Conservation (phyloP, 64 coral and sea anemone genomes). For the Pachyseris speciosa region DNA sequence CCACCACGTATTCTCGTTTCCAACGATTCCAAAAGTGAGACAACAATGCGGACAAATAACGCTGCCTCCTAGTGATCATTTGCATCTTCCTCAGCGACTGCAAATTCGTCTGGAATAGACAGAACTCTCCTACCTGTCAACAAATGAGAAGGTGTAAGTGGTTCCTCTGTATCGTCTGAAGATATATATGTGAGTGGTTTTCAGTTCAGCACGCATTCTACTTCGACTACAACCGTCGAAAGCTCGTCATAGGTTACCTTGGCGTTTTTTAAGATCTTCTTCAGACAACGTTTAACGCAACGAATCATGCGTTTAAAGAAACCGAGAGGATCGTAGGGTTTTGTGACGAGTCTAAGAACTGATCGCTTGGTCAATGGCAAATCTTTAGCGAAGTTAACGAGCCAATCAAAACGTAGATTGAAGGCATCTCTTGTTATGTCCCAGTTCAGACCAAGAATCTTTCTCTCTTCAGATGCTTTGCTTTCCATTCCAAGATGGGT, state of each 20-base stretch:
- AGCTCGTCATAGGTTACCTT: slow-evolving; percentile 13
- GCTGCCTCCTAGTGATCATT: neutral
- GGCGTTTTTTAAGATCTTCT: slow-evolving; percentile 5
- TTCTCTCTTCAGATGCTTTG: too few relatives aligned
- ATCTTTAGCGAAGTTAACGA: too few relatives aligned
- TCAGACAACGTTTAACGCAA: neutral
- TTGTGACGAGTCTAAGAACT: too few relatives aligned
- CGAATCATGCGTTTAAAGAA: slow-evolving; percentile 23
- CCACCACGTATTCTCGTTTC: neutral
- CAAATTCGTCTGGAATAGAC: neutral
- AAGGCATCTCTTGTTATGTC: too few relatives aligned
- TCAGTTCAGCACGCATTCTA: neutral
- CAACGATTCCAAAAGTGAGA: neutral
- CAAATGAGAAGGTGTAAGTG: slow-evolving; percentile 23
- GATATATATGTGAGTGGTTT: neutral
- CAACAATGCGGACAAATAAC: neutral
- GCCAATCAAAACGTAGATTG: too few relatives aligned
- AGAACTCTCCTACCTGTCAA: neutral
- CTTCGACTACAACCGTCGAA: neutral
- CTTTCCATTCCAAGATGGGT: too few relatives aligned
- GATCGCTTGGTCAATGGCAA: too few relatives aligned
- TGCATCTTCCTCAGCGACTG: neutral
- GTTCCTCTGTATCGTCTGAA: neutral
- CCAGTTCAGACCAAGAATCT: too few relatives aligned
- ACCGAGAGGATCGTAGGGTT: neutral